Base-by-base conservation (phyloP, 2,888 invertebrate genomes). In the Alentia gelatinosa region DNA sequence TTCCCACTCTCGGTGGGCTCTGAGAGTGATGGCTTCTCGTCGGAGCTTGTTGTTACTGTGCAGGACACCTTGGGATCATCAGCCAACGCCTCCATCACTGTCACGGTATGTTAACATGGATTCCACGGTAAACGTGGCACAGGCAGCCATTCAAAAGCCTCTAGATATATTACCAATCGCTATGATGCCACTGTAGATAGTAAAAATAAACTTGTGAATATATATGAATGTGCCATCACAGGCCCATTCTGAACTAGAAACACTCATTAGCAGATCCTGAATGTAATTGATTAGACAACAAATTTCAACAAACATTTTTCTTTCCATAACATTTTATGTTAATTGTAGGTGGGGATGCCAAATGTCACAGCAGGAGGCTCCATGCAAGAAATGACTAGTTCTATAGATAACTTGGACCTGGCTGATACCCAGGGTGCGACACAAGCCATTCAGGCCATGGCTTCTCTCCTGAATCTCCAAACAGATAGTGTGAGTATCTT, bases 381-480 rank as follows among this genome's bases (percentile, higher is more conserved):
- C 79, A 79, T 19, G 39, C 1, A 15, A 37, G 39, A 56, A 19
- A 0, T 79, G 79, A n/a, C 1, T 19, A 39, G 23, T 23, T n/a
- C 79, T 1, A 37, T 79, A 39, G 79, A 79, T 4, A 4, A 1
- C 15, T 26, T 79, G n/a, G 26, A 79, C n/a, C 1, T 37, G n/a
- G 23, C 35, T 39, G 79, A 79, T 23, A 79, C 79, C 35, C 79
- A 39, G 23, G 79, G 79, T 1, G 35, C 79, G n/a, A 39, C 79
- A 19, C 79, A 26, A 0, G 23, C 79, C 39, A 79, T 79, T 3
- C 79, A 79, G 15, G 79, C 79, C 19, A 35, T 79, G 37, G 79
- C 79, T 39, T 79, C 79, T n/a, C 79, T 79, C 23, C 79, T 79
- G 37, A 79, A 79, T n/a, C 35, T 35, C 0, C 79, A 79, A 39